These are phyloP conservation scores for Germaria angustata DNA, from an alignment of 2,888 invertebrate genomes.

Conservation along the genomic window DNA sequence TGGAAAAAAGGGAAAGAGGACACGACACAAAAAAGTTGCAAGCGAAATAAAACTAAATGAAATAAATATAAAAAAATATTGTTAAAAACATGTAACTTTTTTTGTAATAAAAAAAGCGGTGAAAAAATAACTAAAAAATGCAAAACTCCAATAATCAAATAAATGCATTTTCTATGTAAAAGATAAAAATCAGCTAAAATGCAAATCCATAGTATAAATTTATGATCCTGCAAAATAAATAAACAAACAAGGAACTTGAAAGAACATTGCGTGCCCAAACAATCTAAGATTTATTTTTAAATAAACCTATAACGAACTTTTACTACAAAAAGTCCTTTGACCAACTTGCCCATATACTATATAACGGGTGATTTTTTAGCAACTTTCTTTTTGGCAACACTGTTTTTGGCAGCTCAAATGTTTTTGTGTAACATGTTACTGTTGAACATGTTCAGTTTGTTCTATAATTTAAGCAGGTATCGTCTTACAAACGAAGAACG, in stretches of 20 bases:
- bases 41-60: neutral
- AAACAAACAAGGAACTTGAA: neutral
- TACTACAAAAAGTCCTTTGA: neutral
- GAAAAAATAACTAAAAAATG: neutral
- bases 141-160: constrained; percentile 9
- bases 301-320: constrained; percentile 1
- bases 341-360: no score
- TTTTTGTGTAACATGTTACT: no score
- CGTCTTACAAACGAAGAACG: no score
- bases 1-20: neutral
- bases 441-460: no score
- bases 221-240: constrained; percentile 11
- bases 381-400: no score
- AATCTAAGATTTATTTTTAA: neutral
- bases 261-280: constrained; percentile 12
- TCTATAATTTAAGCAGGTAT: no score
- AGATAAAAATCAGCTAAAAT: neutral
- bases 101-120: neutral
- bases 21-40: no score
- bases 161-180: constrained; percentile 23
- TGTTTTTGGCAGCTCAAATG: no score
- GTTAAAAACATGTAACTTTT: neutral
- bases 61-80: neutral
- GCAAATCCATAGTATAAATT: neutral
- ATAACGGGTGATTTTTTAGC: no score